Evolutionary conservation across 1,140 invertebrate species (phyloP).

Genomic region (Oedothorax gibbosus): DNA sequence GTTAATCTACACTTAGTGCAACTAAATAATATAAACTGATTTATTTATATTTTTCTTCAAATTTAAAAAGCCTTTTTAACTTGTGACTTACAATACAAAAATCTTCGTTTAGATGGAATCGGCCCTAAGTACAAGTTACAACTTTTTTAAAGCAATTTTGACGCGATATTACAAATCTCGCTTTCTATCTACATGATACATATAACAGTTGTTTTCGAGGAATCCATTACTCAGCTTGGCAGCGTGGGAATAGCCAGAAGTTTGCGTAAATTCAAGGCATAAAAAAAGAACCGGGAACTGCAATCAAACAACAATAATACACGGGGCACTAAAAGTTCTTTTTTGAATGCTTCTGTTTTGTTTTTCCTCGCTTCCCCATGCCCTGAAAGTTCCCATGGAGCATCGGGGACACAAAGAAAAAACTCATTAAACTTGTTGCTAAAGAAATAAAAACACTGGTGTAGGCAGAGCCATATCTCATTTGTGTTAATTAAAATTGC

Average conservation of each 20-base stretch:
- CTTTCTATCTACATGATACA: too few species aligned
- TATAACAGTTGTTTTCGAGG: not conserved
- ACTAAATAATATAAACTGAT: too few species aligned
- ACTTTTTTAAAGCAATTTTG: too few species aligned
- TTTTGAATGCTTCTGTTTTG: not conserved
- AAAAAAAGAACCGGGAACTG: slow-evolving; percentile 16
- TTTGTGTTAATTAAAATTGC: too few species aligned
- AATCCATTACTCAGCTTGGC: slow-evolving; percentile 40
- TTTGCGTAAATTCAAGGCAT: not conserved
- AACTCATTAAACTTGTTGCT: slow-evolving; percentile 47
- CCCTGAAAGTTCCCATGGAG: slow-evolving; percentile 26
- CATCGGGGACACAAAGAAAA: slow-evolving; percentile 7
- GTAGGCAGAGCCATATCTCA: too few species aligned
- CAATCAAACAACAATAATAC: slow-evolving; percentile 55
- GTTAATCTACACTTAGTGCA: too few species aligned
- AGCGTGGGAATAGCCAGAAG: slow-evolving; percentile 31
- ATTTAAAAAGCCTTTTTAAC: too few species aligned
- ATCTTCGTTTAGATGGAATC: too few species aligned
- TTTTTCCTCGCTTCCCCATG: not conserved
- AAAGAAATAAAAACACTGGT: not conserved
- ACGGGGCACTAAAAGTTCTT: slow-evolving; percentile 30
- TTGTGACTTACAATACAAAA: too few species aligned
- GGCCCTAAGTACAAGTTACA: too few species aligned
- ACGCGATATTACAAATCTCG: too few species aligned
- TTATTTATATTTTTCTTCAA: too few species aligned